phyloP scores from a whole-genome alignment of 2,797 vertebrate species.

The Cryptoprocta ferox region DNA sequence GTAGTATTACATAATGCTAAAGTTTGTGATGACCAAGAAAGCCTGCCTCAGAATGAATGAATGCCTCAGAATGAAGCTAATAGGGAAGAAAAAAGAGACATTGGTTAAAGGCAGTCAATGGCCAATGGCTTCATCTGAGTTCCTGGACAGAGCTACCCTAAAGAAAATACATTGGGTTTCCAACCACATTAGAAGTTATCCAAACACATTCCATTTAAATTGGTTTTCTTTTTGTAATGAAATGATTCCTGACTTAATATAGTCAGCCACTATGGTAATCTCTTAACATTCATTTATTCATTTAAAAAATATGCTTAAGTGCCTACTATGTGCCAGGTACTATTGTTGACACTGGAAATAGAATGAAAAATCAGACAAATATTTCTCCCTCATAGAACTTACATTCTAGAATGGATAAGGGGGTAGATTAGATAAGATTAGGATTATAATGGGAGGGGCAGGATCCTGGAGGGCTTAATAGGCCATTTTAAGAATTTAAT shows the following conservation, averaged over 20 bases:
- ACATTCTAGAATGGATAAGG: neutral
- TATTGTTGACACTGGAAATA: neutral
- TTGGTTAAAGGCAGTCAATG: neutral
- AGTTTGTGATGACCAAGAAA: neutral
- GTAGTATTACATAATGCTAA: neutral
- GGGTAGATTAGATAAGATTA: neutral
- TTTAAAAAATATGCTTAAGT: neutral
- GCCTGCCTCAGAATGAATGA: neutral
- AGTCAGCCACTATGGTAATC: neutral
- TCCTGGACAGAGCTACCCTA: neutral
- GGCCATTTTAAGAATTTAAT: neutral
- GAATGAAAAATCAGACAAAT: neutral
- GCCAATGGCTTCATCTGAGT: neutral
- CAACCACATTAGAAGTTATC: neutral
- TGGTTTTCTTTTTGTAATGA: neutral
- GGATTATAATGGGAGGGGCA: no score
- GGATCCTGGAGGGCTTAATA: neutral
- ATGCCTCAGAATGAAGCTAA: neutral
- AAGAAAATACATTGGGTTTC: neutral
- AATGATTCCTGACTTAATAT: neutral
- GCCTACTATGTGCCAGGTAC: neutral
- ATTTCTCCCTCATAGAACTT: neutral
- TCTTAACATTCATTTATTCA: neutral
- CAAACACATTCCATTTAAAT: neutral
- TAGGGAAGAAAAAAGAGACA: neutral